phyloP scores from a whole-genome alignment of 2,113 vertebrate species.

The Hypomesus transpacificus region DNA sequence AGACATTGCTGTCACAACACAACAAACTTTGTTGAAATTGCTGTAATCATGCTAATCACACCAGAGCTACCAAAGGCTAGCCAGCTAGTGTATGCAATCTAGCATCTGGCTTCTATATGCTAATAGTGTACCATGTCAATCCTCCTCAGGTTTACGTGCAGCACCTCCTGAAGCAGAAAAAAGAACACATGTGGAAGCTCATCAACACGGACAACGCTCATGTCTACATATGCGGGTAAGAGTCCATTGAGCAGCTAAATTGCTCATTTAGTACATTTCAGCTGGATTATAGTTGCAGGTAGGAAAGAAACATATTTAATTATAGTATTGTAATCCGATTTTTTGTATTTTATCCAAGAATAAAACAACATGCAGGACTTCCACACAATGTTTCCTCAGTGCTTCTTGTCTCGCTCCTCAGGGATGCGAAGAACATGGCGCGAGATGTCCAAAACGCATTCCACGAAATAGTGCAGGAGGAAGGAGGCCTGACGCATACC shows the following conservation, averaged over 20 bases:
- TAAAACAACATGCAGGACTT: too few relatives aligned
- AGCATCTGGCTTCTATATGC: too few relatives aligned
- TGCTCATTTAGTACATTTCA: background rate
- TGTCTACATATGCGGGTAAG: slow-evolving; percentile 84
- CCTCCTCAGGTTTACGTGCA: slow-evolving; percentile 80
- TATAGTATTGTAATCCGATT: too few relatives aligned
- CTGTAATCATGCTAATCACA: background rate
- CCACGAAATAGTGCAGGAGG: slow-evolving; percentile 74
- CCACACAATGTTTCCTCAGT: too few relatives aligned
- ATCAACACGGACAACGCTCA: slow-evolving; percentile 71
- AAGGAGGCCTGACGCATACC: slow-evolving; percentile 70
- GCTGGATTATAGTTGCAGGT: background rate
- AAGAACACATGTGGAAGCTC: slow-evolving; percentile 77
- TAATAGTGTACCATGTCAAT: background rate
- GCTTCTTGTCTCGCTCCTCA: slow-evolving; percentile 28
- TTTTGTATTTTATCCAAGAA: too few relatives aligned
- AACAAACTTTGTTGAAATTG: background rate
- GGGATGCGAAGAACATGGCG: slow-evolving; percentile 84
- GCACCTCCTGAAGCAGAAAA: slow-evolving; percentile 79
- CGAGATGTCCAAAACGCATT: slow-evolving; percentile 80
- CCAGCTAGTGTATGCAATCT: too few relatives aligned
- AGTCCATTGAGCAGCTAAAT: background rate
- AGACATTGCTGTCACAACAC: slow-evolving; percentile 3
- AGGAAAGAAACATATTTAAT: background rate
- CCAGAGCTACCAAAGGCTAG: too few relatives aligned